A percentile compares a stretch with the other conserved stretches of the same genome.
Evolutionary conservation across 2,888 invertebrate genomes (phyloP).

Genomic region (Acrobasis consociella): DNA sequence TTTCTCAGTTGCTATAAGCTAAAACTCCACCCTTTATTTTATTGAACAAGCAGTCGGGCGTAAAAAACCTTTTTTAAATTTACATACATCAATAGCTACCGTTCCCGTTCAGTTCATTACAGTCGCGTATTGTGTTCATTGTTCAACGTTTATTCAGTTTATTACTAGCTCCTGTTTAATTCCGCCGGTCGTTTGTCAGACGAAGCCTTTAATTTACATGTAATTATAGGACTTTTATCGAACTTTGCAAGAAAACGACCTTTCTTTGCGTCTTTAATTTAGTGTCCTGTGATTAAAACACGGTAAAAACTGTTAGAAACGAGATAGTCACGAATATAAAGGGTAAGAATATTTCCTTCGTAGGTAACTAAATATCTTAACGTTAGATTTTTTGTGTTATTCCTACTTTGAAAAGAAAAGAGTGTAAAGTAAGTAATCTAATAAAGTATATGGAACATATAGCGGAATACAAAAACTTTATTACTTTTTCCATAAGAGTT

Average conservation of each 20-base stretch:
- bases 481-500: no score
- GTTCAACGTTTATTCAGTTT: constrained; percentile 32
- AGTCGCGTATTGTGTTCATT: constrained; percentile 31
- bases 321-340: background rate
- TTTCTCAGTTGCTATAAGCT: no score
- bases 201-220: constrained; percentile 54
- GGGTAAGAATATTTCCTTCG: background rate
- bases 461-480: no score
- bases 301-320: background rate
- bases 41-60: background rate
- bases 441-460: no score
- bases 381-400: no score
- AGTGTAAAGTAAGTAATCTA: no score
- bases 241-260: constrained; percentile 33
- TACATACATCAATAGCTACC: background rate
- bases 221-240: constrained; percentile 47
- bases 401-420: no score
- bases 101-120: constrained; percentile 26
- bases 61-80: background rate
- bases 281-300: background rate
- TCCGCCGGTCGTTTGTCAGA: constrained; percentile 40
- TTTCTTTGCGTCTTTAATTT: constrained; percentile 23
- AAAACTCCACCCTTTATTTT: no score
- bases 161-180: constrained; percentile 39
- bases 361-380: no score